Conservation (phyloP, 1,140 invertebrate genomes). For the Rhyzopertha dominica region DNA sequence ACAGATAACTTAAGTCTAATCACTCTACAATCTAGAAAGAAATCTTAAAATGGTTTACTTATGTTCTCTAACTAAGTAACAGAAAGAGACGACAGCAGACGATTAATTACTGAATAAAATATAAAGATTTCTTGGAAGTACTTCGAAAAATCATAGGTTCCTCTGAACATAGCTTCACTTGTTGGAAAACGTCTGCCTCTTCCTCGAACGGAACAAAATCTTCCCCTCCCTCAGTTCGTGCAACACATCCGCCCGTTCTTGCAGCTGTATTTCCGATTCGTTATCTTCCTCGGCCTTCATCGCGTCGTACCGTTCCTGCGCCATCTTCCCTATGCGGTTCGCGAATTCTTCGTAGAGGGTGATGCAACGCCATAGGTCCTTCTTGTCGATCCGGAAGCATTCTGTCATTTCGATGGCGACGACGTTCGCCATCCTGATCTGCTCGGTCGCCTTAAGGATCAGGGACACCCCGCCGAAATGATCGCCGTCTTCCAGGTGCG, state of each 20-base stretch:
- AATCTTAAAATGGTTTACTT: too few species aligned
- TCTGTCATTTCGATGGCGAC: conserved; percentile 22
- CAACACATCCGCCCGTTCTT: background rate
- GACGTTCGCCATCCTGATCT: background rate
- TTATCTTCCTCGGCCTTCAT: background rate
- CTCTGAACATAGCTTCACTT: too few species aligned
- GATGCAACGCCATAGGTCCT: conserved; percentile 15
- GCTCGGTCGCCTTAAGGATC: background rate
- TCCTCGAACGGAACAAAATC: conserved; percentile 5
- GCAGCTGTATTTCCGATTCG: background rate
- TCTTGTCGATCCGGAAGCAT: conserved; percentile 13
- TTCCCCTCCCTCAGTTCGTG: conserved; percentile 11
- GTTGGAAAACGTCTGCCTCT: too few species aligned
- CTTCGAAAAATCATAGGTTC: too few species aligned
- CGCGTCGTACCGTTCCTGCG: background rate
- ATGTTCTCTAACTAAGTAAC: too few species aligned
- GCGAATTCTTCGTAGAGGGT: conserved; percentile 2
- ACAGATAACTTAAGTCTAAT: too few species aligned
- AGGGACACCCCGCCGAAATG: conserved; percentile 18
- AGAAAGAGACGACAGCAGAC: too few species aligned
- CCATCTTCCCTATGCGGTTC: conserved; percentile 1
- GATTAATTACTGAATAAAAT: too few species aligned
- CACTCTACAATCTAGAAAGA: too few species aligned
- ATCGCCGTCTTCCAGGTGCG: conserved; percentile 21
- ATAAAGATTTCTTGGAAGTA: too few species aligned